These are phyloP conservation scores for Coremacera marginata DNA, from an alignment of 2,888 invertebrate species.

Conservation along the genomic window DNA sequence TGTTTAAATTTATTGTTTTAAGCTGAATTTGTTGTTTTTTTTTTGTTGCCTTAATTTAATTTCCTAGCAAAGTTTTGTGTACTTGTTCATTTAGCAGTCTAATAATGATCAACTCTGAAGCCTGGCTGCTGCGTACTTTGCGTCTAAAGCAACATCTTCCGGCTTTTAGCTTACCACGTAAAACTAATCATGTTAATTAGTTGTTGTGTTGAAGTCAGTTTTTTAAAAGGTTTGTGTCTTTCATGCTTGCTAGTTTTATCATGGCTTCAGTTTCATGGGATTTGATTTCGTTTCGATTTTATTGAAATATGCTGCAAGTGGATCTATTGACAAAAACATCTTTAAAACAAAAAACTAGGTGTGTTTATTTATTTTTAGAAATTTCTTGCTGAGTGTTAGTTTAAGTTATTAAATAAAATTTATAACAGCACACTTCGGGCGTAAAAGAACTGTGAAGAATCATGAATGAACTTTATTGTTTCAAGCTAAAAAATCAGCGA, in stretches of 20 bases:
- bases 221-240: not conserved
- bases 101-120: conserved; percentile 9
- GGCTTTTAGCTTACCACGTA: conserved; percentile 2
- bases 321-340: not conserved
- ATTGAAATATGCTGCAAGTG: not conserved
- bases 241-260: not conserved
- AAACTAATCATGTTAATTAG: conserved; percentile 27
- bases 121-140: not conserved
- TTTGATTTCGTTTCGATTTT: conserved; percentile 16
- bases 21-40: not conserved
- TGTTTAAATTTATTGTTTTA: conserved; percentile 13
- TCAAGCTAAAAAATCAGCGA: too few relatives aligned
- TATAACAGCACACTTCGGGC: not conserved
- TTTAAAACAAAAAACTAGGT: not conserved
- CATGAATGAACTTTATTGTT: not conserved
- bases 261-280: conserved; percentile 12
- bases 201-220: not conserved
- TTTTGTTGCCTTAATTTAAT: conserved; percentile 6
- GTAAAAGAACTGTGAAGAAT: not conserved
- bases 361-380: not conserved
- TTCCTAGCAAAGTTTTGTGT: conserved; percentile 10
- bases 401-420: not conserved
- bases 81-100: conserved; percentile 31
- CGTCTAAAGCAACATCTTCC: conserved; percentile 6
- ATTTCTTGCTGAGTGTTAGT: not conserved